These are phyloP conservation scores for Petromus typicus DNA, from an alignment of 2,113 vertebrate species.

Conservation along the genomic window DNA sequence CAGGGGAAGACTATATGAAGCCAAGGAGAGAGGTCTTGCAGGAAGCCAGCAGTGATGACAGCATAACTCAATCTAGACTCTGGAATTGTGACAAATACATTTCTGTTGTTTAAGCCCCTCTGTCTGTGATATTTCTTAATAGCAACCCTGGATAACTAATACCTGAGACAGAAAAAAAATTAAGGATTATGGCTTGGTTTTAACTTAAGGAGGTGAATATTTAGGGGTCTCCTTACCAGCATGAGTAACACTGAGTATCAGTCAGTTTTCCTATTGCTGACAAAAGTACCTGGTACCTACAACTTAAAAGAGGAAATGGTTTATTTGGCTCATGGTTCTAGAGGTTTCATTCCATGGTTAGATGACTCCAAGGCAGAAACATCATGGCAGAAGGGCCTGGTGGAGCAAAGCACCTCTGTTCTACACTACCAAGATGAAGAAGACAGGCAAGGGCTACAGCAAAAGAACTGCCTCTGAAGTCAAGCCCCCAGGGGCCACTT, in stretches of 20 bases:
- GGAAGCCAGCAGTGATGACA: background rate
- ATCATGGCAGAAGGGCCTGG: background rate
- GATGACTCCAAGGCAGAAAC: background rate
- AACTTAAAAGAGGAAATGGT: background rate
- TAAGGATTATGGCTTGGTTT: background rate
- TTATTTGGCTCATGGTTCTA: background rate
- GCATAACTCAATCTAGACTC: background rate
- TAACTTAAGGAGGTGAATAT: background rate
- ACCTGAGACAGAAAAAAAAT: background rate
- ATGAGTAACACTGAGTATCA: background rate
- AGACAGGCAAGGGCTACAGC: background rate
- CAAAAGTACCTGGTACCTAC: background rate
- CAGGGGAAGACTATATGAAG: background rate
- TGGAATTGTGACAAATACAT: background rate
- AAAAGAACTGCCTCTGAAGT: background rate
- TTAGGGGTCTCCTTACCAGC: background rate
- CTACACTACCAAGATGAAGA: background rate
- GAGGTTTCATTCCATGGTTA: background rate
- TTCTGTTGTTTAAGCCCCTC: background rate
- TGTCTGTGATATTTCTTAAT: background rate
- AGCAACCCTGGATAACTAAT: background rate
- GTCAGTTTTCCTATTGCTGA: background rate
- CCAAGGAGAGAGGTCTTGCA: background rate
- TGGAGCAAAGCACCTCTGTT: background rate
- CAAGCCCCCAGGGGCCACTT: background rate